Evolutionary conservation across 2,797 vertebrate species (phyloP).

Genomic region (Petrocephalus sullivani): DNA sequence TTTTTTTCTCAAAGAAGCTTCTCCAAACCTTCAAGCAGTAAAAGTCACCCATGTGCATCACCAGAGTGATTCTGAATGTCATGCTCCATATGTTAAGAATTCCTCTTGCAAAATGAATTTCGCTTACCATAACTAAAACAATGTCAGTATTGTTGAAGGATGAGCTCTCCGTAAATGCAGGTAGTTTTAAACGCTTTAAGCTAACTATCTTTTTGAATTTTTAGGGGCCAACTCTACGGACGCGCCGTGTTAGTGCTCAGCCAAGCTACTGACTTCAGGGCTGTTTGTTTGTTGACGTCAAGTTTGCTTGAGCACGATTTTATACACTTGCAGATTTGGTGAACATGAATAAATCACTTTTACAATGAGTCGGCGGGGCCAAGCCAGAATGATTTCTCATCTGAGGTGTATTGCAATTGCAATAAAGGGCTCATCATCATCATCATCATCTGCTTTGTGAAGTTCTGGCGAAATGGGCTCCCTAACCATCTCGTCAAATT

Average conservation of each 20-base stretch:
- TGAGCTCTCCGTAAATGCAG: background rate
- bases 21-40: background rate
- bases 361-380: background rate
- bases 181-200: background rate
- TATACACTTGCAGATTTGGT: slow-evolving; percentile 8
- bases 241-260: background rate
- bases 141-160: background rate
- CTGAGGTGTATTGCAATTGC: too few species aligned
- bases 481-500: background rate
- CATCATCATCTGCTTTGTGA: background rate
- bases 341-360: background rate
- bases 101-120: slow-evolving; percentile 11
- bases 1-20: background rate
- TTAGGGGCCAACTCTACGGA: background rate
- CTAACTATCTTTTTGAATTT: background rate
- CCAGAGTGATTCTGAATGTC: slow-evolving; percentile 1
- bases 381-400: background rate
- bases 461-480: background rate
- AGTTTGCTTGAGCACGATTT: background rate
- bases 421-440: too few species aligned
- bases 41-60: slow-evolving; percentile 11
- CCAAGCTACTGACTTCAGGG: background rate
- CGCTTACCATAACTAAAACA: background rate
- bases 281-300: background rate
- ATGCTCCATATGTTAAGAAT: slow-evolving; percentile 8